Evolutionary conservation across 1,140 invertebrate genomes (phyloP).

Genomic region (Aphaenogaster floridana): DNA sequence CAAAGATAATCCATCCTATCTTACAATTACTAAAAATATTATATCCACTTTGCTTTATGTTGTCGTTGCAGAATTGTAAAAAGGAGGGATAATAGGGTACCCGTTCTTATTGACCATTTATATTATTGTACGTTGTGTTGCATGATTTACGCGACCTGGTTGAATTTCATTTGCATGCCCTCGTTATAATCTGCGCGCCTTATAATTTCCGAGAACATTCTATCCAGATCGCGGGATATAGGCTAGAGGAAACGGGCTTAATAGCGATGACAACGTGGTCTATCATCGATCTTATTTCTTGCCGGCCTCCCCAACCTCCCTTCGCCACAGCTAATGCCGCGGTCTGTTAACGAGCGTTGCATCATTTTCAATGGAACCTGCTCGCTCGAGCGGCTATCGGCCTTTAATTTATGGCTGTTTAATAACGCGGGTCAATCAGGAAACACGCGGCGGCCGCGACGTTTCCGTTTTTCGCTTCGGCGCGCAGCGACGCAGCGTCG

Average conservation of each 20-base stretch:
- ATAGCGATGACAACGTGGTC: conserved; percentile 55
- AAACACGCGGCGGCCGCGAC: neutral
- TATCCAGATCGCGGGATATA: conserved; percentile 17
- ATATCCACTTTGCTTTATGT: neutral
- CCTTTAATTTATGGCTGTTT: conserved; percentile 50
- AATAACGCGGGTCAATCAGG: conserved; percentile 44
- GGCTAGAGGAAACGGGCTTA: conserved; percentile 42
- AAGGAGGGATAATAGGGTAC: neutral
- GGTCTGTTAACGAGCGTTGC: conserved; percentile 45
- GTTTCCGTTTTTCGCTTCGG: conserved; percentile 45
- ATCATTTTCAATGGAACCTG: conserved; percentile 51
- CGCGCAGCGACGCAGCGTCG: neutral
- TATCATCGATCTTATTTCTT: conserved; percentile 56
- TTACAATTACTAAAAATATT: neutral
- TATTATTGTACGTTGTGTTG: conserved; percentile 16
- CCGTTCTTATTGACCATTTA: neutral
- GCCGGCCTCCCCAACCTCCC: neutral
- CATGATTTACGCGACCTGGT: conserved; percentile 37
- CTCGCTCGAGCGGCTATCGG: conserved; percentile 11
- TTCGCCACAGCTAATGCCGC: neutral
- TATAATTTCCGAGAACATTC: conserved; percentile 54
- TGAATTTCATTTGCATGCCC: conserved; percentile 48
- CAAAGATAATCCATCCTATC: neutral
- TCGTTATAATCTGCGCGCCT: conserved; percentile 35
- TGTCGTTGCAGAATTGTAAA: neutral